Conservation (phyloP, 2,113 vertebrate species). For the Eptesicus fuscus region DNA sequence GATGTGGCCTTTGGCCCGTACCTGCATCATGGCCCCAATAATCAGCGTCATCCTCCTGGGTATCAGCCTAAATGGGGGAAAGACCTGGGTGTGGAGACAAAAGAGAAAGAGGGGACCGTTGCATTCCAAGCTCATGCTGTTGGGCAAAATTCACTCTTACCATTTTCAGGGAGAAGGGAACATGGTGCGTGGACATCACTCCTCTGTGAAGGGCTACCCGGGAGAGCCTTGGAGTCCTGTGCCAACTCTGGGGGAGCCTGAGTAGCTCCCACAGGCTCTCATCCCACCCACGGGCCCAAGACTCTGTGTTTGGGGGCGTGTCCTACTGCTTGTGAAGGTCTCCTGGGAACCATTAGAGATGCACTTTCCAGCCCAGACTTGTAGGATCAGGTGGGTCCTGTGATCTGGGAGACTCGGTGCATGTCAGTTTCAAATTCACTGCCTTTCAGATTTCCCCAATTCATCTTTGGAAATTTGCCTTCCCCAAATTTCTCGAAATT, state of each 20-base stretch:
- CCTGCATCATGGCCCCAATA: constrained; percentile 93
- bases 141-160: accelerated
- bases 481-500: background rate
- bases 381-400: background rate
- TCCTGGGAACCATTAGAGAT: background rate
- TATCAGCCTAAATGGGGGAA: constrained; percentile 92
- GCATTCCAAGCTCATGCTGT: accelerated
- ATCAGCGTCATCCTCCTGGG: constrained; percentile 93
- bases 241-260: no score
- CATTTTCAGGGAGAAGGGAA: no score
- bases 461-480: background rate
- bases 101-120: background rate
- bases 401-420: background rate
- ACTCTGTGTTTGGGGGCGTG: accelerated
- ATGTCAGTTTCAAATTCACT: accelerated
- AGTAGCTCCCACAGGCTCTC: background rate
- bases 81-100: constrained; percentile 84
- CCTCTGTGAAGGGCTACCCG: background rate
- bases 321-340: background rate
- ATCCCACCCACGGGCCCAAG: accelerated
- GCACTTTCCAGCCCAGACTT: background rate
- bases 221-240: background rate
- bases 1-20: constrained; percentile 51
- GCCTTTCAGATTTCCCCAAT: background rate
- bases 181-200: accelerated